Conservation (phyloP, 2,113 vertebrate species). For the Gymnogyps californianus region DNA sequence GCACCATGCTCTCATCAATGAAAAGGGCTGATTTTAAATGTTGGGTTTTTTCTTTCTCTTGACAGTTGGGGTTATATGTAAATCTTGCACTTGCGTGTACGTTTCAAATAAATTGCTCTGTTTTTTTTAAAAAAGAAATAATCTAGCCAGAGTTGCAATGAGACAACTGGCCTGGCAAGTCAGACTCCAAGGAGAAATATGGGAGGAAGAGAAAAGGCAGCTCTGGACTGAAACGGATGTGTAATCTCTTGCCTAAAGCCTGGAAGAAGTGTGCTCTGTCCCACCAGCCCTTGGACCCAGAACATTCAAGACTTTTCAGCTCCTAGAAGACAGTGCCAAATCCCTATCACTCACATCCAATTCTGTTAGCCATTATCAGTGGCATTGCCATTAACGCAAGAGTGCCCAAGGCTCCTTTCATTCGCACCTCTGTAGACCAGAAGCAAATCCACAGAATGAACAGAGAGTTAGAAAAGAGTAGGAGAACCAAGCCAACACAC, state of each 20-base stretch:
- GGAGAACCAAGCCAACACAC: neutral
- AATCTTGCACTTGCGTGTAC: neutral
- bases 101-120: neutral
- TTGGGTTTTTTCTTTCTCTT: neutral
- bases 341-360: no score
- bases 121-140: neutral
- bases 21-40: neutral
- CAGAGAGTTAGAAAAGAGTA: no score
- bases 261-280: fast-evolving
- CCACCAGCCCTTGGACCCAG: neutral
- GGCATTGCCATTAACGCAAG: neutral
- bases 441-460: neutral
- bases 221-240: neutral
- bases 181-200: neutral
- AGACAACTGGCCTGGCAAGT: neutral
- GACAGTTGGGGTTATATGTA: neutral
- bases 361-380: neutral
- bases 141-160: neutral
- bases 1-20: neutral
- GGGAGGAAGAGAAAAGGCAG: neutral
- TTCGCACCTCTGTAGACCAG: neutral
- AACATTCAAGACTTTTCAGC: neutral
- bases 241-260: neutral
- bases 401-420: neutral
- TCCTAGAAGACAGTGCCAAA: neutral